These are phyloP conservation scores for Zygothrica quintamaculata DNA, from an alignment of 2,888 invertebrate species.

Conservation along the genomic window DNA sequence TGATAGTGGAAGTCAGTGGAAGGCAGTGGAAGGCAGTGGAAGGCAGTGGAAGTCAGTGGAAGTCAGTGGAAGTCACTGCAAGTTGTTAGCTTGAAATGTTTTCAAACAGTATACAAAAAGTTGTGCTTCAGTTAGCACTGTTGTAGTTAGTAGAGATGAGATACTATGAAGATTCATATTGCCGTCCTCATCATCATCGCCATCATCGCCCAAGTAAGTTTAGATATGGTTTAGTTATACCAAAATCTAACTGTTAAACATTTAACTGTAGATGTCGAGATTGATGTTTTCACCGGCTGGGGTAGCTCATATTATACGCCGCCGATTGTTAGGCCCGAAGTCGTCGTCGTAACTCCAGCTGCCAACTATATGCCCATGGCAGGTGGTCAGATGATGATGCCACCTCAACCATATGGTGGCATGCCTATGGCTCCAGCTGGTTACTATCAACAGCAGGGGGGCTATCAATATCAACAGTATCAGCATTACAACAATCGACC, in stretches of 20 bases:
- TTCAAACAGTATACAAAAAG: slow-evolving; percentile 52
- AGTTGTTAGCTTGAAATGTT: too few relatives aligned
- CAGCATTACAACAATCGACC: slow-evolving; percentile 57
- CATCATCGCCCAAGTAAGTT: slow-evolving; percentile 72
- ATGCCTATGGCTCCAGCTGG: slow-evolving; percentile 43
- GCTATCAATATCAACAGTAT: slow-evolving; percentile 64
- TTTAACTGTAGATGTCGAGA: slow-evolving; percentile 61
- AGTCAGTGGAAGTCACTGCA: slow-evolving; percentile 24
- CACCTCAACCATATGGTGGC: slow-evolving; percentile 52
- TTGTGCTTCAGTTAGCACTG: slow-evolving; percentile 51
- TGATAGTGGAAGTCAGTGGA: slow-evolving; percentile 16
- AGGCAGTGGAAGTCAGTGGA: slow-evolving; percentile 15
- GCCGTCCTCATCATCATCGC: slow-evolving; percentile 71
- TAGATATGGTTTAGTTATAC: not conserved
- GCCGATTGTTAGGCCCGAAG: slow-evolving; percentile 67
- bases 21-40: too few relatives aligned
- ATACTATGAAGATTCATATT: slow-evolving; percentile 73
- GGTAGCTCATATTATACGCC: slow-evolving; percentile 71
- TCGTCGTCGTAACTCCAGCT: slow-evolving; percentile 66
- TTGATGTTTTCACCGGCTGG: slow-evolving; percentile 75
- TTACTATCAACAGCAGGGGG: slow-evolving; percentile 68
- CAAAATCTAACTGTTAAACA: not conserved
- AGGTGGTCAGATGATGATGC: slow-evolving; percentile 52
- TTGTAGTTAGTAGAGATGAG: slow-evolving; percentile 46
- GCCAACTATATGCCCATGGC: slow-evolving; percentile 49